Conservation (phyloP, 2,797 vertebrate genomes). For the Lithobates pipiens region DNA sequence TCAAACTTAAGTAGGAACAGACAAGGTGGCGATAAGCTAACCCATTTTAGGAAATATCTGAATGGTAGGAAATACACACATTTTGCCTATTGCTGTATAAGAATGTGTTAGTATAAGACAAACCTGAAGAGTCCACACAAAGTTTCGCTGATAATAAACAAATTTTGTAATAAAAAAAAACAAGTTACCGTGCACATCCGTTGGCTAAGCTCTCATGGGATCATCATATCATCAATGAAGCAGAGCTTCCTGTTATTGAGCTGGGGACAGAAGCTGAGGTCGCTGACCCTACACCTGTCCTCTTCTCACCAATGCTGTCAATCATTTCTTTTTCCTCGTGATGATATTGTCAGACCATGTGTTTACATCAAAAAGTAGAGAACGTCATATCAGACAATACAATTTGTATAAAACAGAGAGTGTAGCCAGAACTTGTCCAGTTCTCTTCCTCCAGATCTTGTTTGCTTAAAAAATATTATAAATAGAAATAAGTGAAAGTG, state of each 20-base stretch:
- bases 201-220: conserved; percentile 19
- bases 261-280: conserved; percentile 4
- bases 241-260: conserved; percentile 58
- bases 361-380: background rate
- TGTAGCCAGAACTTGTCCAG: background rate
- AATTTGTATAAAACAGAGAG: background rate
- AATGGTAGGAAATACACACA: too few species aligned
- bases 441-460: background rate
- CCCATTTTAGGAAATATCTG: too few species aligned
- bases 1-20: too few species aligned
- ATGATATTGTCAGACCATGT: background rate
- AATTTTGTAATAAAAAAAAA: background rate
- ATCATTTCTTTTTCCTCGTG: conserved; percentile 12
- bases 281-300: conserved; percentile 52
- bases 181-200: conserved; percentile 4
- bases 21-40: too few species aligned
- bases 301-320: conserved; percentile 24
- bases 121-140: background rate
- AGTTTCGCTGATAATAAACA: background rate
- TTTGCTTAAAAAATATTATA: conserved; percentile 37
- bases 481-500: background rate
- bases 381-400: background rate
- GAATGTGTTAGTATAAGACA: background rate
- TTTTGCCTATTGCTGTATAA: too few species aligned
- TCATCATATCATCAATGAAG: conserved; percentile 31